These are phyloP conservation scores for Archocentrus centrarchus DNA, from an alignment of 2,113 vertebrate species.

Conservation along the genomic window DNA sequence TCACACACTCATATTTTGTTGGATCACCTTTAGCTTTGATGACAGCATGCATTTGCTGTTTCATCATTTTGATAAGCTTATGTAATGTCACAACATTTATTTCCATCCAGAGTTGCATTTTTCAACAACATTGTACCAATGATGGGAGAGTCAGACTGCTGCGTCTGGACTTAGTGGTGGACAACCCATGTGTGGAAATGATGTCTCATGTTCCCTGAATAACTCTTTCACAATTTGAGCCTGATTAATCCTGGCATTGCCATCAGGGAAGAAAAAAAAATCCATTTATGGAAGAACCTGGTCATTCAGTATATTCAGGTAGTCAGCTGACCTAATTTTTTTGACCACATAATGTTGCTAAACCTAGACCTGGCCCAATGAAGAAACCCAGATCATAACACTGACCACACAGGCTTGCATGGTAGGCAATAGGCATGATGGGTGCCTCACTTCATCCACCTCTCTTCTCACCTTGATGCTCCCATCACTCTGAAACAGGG, in stretches of 20 bases:
- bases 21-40: background rate
- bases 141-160: background rate
- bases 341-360: background rate
- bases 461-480: background rate
- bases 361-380: background rate
- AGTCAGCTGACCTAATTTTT: background rate
- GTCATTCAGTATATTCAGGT: too few species aligned
- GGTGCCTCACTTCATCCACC: background rate
- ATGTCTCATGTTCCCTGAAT: background rate
- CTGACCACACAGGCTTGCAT: background rate
- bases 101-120: background rate
- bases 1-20: background rate
- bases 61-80: background rate
- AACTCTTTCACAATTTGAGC: background rate
- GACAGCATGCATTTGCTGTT: background rate
- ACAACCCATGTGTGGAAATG: background rate
- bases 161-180: too few species aligned
- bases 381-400: background rate
- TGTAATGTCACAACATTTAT: background rate
- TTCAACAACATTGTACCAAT: background rate
- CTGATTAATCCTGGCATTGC: background rate
- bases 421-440: background rate
- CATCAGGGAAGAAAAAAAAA: too few species aligned
- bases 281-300: too few species aligned
- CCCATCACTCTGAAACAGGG: background rate